Conservation (phyloP, 1,140 invertebrate species). For the Pseudomyrmex flavicornis region DNA sequence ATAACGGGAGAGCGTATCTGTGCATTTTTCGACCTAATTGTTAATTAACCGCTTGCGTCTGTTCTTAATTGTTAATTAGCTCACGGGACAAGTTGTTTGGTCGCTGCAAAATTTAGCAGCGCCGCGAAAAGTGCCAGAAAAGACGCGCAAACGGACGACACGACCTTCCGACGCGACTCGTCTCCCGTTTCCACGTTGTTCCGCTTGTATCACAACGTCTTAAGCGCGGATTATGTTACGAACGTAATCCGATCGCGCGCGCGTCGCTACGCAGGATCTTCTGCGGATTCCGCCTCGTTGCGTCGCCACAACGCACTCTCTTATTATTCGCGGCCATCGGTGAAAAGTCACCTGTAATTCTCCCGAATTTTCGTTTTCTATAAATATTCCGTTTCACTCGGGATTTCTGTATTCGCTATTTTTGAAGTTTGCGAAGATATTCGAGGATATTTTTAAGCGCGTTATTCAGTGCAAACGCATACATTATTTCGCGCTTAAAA, state of each 20-base stretch:
- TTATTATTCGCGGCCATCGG: background rate
- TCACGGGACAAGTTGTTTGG: background rate
- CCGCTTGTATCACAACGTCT: conserved; percentile 20
- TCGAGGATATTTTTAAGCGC: background rate
- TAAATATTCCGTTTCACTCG: background rate
- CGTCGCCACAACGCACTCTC: background rate
- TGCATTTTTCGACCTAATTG: too few relatives aligned
- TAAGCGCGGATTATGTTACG: conserved; percentile 55
- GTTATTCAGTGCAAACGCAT: background rate
- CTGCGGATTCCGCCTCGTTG: conserved; percentile 22
- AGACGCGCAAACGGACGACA: background rate
- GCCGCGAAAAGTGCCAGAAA: background rate
- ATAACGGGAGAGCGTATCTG: too few relatives aligned
- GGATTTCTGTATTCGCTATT: background rate
- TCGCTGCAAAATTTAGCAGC: background rate
- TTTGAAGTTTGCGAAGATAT: background rate
- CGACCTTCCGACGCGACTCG: conserved; percentile 13
- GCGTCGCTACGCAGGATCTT: conserved; percentile 29
- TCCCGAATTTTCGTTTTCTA: too few relatives aligned
- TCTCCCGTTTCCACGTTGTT: conserved; percentile 53
- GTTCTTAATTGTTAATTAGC: too few relatives aligned
- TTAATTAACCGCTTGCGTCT: background rate
- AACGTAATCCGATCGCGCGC: conserved; percentile 61
- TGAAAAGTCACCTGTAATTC: background rate
- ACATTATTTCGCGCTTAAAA: background rate